Base-by-base conservation (phyloP, 92 coral and sea anemone species). In the Zoanthus sociatus region DNA sequence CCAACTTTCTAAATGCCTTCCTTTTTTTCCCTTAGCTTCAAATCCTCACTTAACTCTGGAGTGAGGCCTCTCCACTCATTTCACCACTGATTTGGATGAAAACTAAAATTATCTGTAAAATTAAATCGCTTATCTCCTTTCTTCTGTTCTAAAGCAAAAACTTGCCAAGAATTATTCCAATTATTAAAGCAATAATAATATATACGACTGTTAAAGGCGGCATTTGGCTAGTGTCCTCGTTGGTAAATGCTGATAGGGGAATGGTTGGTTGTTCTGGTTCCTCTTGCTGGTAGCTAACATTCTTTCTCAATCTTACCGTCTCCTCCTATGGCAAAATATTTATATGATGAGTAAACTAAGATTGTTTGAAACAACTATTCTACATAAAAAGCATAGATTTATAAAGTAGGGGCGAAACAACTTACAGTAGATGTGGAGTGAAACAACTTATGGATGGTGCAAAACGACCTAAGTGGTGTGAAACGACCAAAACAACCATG, bases 91-190 rank as follows among this genome's bases (percentile, higher is more conserved):
- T 44, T 48, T 45, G 63, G 75, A 45, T 46, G 46, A 67, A 17
- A 79, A 20, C 85, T 81, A 81, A 81, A 81, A 66, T 81, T 71
- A 81, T 66, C 75, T 66, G 60, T 81, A 81, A 81, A 81, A 81
- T 81, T 66, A 46, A 66, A 81, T 77, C 61, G 21, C 16, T 56
- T 44, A 31, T 68, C 42, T 64, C 11, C 46, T 21, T 12, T 51
- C 15, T 88, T 72, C 10, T 50, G 55, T 74, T 84, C 90, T 88
- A 96, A 89, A 96, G 63, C 83, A 96, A 71, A 79, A 96, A 87
- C 91, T 91, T 94, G 56, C 98, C 98, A 51, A 96, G 76, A 78
- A 96, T 77, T 72, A 96, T 71, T 82, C 98, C 98, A 72, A 94
- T 50, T 70, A 96, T 91, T 68, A 96, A 86, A 3, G 98, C 98